Base-by-base conservation (phyloP, 1,140 invertebrate genomes). In the Anthonomus grandis region DNA sequence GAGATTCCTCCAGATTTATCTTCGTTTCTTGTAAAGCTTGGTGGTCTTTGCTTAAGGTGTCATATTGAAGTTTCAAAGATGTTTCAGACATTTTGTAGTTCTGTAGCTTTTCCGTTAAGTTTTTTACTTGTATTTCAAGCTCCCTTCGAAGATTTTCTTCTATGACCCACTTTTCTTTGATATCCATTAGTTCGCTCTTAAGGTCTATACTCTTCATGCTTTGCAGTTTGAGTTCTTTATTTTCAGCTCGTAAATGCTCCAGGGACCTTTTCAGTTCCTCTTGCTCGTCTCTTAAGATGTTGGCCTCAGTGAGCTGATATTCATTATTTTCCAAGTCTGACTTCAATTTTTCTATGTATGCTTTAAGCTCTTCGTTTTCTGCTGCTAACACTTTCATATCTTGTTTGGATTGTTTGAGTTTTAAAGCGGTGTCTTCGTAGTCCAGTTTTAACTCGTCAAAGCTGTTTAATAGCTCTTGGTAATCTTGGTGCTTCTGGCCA, bases 281-380 rank as follows among this genome's bases (percentile, higher is more conserved):
- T 38, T 73, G 21, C 64, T 74, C 71, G 54, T 72, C 70, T 23
- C 64, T 64, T 49, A 72, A 53, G 12, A 71, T 56, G 36, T 67
- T 70, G 17, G 62, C 46, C 57, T 73, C 70, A 9, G 72, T 68
- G 4, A 76, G 63, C 57, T 74, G 73, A 49, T 75, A 71, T 17
- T 73, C 67, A n/a, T 56, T 67, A 45, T 78, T 71, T 71, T 80
- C 76, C 4, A 73, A 68, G 24, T 76, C 76, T 41, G 75, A 70
- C 67, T 77, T 78, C 21, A 74, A 65, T 70, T 71, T 69, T 42
- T 76, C 72, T 5, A 74, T 19, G 17, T 61, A 48, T 5, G 52
- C 59, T 49, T 66, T 63, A 44, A 60, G 27, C 23, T 65, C 73
- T 47, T 38, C 60, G 23, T 74, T 71, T 42, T 75, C 63, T 5